Conservation (phyloP, 2,888 invertebrate species). For the Blomia tropicalis region DNA sequence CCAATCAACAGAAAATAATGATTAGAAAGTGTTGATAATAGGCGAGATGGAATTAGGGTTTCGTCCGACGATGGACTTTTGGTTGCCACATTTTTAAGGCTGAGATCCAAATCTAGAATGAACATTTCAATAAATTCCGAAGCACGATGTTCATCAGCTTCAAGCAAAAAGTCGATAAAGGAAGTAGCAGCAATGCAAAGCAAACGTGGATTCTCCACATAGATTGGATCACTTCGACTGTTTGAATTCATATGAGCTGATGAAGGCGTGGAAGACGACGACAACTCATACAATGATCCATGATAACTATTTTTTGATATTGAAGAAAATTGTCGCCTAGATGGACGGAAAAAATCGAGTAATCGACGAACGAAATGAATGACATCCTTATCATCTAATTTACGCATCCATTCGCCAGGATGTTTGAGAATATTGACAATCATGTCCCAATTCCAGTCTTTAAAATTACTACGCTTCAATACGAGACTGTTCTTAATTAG, state of each 20-base stretch:
- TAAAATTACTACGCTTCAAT: conserved; percentile 52
- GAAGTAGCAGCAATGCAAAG: conserved; percentile 42
- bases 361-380: conserved; percentile 57
- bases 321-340: conserved; percentile 67
- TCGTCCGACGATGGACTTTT: conserved; percentile 21
- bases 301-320: conserved; percentile 39
- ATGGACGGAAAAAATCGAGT: conserved; percentile 68
- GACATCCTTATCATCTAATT: conserved; percentile 47
- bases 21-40: conserved; percentile 75
- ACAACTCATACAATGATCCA: not conserved
- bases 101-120: conserved; percentile 46
- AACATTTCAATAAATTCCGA: conserved; percentile 57
- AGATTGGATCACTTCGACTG: conserved; percentile 41
- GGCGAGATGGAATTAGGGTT: conserved; percentile 55
- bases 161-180: conserved; percentile 55
- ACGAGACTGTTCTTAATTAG: conserved; percentile 63
- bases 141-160: conserved; percentile 51
- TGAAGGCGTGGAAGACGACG: not conserved
- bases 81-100: conserved; percentile 33
- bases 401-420: conserved; percentile 39
- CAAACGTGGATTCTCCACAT: conserved; percentile 37
- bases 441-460: conserved; percentile 83
- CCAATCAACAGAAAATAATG: conserved; percentile 88
- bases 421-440: conserved; percentile 58
- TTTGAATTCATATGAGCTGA: not conserved